A percentile compares a stretch with the other conserved stretches of the same genome.
phyloP scores from a whole-genome alignment of 2,797 vertebrate species.

The Cichlasoma orientale region DNA sequence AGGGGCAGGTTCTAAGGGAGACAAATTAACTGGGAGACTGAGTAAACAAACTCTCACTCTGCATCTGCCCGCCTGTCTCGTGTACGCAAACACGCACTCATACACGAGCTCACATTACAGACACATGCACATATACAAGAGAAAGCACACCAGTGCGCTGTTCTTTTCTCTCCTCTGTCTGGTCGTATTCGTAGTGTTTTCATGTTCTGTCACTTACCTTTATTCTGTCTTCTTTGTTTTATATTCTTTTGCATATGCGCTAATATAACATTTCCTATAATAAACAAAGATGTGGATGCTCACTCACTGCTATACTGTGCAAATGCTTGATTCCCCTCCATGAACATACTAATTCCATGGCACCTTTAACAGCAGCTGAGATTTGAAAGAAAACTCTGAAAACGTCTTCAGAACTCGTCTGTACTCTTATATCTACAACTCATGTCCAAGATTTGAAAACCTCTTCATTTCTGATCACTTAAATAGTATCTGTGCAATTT shows the following conservation, averaged over 20 bases:
- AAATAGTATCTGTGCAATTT: neutral
- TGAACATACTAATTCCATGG: neutral
- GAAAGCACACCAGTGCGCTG: no score
- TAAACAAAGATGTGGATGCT: neutral
- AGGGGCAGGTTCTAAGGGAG: conserved; percentile 53
- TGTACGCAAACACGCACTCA: neutral
- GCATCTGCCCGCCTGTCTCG: neutral
- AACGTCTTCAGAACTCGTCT: neutral
- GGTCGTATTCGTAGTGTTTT: neutral
- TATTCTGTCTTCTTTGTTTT: neutral
- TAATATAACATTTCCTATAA: neutral
- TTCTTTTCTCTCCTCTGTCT: neutral
- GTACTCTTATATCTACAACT: neutral
- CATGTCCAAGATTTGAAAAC: neutral
- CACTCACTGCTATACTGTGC: neutral
- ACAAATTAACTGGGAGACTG: conserved; percentile 34
- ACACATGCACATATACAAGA: neutral
- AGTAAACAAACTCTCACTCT: conserved; percentile 52
- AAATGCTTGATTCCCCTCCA: neutral
- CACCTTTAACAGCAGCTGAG: neutral
- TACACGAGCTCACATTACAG: conserved; percentile 1
- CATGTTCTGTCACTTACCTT: neutral
- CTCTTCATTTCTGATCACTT: neutral
- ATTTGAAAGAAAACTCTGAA: neutral
- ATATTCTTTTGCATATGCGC: neutral